phyloP scores from a whole-genome alignment of 2,888 invertebrate genomes.

The Harpalus rubripes region DNA sequence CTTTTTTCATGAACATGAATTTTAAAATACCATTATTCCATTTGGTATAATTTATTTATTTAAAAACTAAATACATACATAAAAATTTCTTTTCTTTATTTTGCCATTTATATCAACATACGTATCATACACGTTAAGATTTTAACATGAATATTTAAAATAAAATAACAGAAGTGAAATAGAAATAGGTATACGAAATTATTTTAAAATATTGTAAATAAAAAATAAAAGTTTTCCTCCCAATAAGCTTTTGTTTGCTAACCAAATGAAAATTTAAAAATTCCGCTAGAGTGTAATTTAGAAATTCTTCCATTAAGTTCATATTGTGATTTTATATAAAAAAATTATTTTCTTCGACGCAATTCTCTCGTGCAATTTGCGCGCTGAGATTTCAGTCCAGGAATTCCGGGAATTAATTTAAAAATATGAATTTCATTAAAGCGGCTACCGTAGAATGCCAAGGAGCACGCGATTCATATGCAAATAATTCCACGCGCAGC shows the following conservation, averaged over 20 bases:
- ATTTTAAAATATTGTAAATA: not conserved
- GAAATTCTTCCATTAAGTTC: not conserved
- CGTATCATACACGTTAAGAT: no score
- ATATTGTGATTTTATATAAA: constrained; percentile 47
- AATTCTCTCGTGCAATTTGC: constrained; percentile 55
- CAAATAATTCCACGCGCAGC: constrained; percentile 33
- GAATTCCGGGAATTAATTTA: constrained; percentile 61
- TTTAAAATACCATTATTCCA: no score
- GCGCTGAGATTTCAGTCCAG: constrained; percentile 56
- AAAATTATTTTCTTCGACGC: no score
- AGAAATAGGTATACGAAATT: not conserved
- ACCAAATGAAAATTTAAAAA: constrained; percentile 15
- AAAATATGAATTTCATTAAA: constrained; percentile 63
- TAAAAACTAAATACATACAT: no score
- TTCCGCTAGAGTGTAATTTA: not conserved
- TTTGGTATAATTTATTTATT: no score
- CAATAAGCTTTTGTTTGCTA: not conserved
- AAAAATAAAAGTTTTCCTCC: no score
- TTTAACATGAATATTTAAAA: not conserved
- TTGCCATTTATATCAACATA: no score
- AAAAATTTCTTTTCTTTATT: no score
- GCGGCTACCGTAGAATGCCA: constrained; percentile 17
- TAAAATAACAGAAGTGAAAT: not conserved
- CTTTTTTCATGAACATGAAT: no score
- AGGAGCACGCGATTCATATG: constrained; percentile 45